Percentiles rank a stretch among this genome's conserved stretches.
Conservation (phyloP, 1,140 invertebrate species). For the Brachystomella parvula region DNA sequence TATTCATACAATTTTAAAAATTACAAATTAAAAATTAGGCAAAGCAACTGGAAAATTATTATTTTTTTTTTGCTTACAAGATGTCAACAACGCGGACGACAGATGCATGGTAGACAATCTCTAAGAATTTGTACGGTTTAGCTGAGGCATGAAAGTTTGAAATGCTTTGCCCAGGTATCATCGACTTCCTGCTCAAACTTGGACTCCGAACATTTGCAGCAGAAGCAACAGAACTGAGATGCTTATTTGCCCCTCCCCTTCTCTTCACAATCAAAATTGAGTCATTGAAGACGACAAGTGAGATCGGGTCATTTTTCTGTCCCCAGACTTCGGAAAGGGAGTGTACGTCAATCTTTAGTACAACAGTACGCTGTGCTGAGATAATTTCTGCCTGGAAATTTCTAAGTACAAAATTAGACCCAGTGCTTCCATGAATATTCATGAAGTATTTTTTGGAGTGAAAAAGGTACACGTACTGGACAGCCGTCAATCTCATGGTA, state of each 20-base stretch:
- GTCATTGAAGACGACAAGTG: conserved; percentile 88
- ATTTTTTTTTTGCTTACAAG: conserved; percentile 70
- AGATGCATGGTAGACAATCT: conserved; percentile 72
- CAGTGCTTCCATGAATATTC: no score
- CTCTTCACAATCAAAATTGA: conserved; percentile 50
- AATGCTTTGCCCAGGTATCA: conserved; percentile 10
- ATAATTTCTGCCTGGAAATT: conserved; percentile 66
- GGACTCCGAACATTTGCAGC: conserved; percentile 36
- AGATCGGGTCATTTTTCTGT: conserved; percentile 74
- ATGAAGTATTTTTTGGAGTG: conserved; percentile 9
- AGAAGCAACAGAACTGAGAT: conserved; percentile 18
- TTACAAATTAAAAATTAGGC: conserved; percentile 25
- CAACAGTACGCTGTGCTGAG: conserved; percentile 81
- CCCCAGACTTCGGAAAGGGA: conserved; percentile 78
- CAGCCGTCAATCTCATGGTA: conserved; percentile 97
- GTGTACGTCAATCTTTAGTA: conserved; percentile 77
- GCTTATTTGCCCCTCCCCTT: conserved; percentile 15
- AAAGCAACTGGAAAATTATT: conserved; percentile 39
- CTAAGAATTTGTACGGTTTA: conserved; percentile 71
- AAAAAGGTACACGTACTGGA: conserved; percentile 56
- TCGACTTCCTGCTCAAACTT: conserved; percentile 26
- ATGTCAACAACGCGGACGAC: conserved; percentile 87
- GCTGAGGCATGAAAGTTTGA: not conserved
- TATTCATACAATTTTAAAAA: not conserved
- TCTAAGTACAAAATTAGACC: no score